phyloP scores from a whole-genome alignment of 2,113 vertebrate species.

The Rhynchomys soricoides region DNA sequence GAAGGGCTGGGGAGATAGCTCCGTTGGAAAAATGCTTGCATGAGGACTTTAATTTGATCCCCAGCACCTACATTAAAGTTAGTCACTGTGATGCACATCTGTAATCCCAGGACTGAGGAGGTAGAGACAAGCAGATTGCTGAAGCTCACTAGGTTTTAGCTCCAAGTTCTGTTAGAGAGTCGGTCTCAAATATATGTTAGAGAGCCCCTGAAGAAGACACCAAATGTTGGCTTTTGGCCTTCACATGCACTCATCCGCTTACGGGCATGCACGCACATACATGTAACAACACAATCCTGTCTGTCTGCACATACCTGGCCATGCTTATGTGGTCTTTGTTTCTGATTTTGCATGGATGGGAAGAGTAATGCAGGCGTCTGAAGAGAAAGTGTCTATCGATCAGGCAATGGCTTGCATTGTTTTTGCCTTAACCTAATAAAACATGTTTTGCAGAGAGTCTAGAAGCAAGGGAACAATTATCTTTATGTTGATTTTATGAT shows the following conservation, averaged over 20 bases:
- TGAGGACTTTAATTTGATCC: neutral
- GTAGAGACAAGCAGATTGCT: neutral
- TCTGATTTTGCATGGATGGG: neutral
- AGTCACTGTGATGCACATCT: neutral
- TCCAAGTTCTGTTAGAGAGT: neutral
- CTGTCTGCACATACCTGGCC: neutral
- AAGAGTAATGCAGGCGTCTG: neutral
- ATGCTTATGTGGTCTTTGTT: neutral
- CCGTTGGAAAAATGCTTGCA: neutral
- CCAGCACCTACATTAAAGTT: neutral
- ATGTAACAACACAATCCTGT: neutral
- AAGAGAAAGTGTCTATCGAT: neutral
- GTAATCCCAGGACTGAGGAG: neutral
- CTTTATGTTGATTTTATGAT: conserved; percentile 41
- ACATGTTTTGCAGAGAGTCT: neutral
- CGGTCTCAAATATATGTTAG: neutral
- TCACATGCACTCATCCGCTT: neutral
- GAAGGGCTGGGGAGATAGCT: neutral
- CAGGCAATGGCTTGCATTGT: neutral
- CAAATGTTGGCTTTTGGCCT: neutral
- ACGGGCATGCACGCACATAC: neutral
- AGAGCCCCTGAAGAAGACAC: neutral
- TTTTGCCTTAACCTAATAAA: conserved; percentile 26
- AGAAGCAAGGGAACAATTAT: neutral
- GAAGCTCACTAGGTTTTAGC: neutral